Base-by-base conservation (phyloP, 2,888 invertebrate genomes). In the Iselma pallidipennis region DNA sequence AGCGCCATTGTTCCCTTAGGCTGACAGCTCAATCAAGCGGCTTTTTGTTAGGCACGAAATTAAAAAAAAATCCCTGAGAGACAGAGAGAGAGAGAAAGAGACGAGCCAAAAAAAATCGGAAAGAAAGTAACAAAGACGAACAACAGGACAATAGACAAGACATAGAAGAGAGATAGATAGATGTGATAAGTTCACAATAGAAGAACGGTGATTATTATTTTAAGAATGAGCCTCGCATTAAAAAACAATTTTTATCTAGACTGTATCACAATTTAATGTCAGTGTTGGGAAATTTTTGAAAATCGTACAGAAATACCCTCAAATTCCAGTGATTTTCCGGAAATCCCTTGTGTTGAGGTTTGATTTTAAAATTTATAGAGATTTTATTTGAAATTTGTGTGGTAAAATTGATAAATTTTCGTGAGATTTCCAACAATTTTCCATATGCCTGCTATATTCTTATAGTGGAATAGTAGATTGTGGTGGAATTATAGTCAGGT, bases 1-100 rank as follows among this genome's bases (percentile, higher is more conserved):
- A 78, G 76, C 76, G 76, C 77, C 76, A 78, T 79, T 79, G 80
- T 78, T 80, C 78, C 78, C 75, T 72, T 69, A 66, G 79, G 79
- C 79, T 80, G 80, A 80, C 80, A 80, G 79, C 79, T 80, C 80
- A 80, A 80, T 80, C 80, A 80, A 76, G 76, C 73, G 74, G 75
- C 76, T 77, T 77, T 77, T 78, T 78, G 77, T 78, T 76, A 69
- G 70, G 67, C 65, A 67, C 67, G 69, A 73, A 76, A 73, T 71
- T 74, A 72, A 73, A 74, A 76, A 74, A 71, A 71, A 67, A 37
- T 16, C 7, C 7, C 6, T 37, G 12, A 12, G 12, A 2, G 12
- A 37, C 2, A 37, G 16, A 16, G 16, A 16, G 16, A 16, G 16
- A 37, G 16, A 16, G 37, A 7, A 37, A 37, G 16, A 7, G 37